A percentile compares a stretch with the other conserved stretches of the same genome.
Evolutionary conservation across 2,113 vertebrate genomes (phyloP).

Genomic region (Thunnus thynnus): DNA sequence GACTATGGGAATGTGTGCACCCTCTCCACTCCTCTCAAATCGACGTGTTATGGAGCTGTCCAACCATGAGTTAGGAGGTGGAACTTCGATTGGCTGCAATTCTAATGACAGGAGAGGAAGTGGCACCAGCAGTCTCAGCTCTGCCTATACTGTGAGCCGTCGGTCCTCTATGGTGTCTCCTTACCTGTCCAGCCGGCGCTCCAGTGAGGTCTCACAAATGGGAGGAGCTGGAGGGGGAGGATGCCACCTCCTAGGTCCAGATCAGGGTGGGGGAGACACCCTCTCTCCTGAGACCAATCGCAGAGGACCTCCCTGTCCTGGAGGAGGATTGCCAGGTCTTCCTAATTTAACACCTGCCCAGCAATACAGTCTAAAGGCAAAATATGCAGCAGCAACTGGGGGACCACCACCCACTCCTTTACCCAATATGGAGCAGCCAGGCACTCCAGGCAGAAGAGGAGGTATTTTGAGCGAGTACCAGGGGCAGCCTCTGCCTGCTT

Average conservation of each 20-base stretch:
- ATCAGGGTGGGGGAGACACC: constrained; percentile 79
- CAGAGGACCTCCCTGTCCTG: constrained; percentile 78
- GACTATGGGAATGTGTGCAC: constrained; percentile 81
- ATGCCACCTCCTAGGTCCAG: constrained; percentile 73
- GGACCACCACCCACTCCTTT: constrained; percentile 91
- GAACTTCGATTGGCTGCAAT: constrained; percentile 64
- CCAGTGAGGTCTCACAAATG: constrained; percentile 86
- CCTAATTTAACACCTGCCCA: constrained; percentile 91
- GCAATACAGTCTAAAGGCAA: constrained; percentile 93
- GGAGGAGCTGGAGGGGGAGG: constrained; percentile 64
- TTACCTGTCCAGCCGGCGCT: constrained; percentile 87
- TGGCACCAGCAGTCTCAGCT: constrained; percentile 94
- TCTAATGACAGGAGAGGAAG: constrained; percentile 90
- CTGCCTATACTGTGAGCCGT: constrained; percentile 94
- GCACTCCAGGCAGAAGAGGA: constrained; percentile 71
- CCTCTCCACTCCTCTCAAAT: constrained; percentile 82
- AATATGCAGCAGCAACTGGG: constrained; percentile 92
- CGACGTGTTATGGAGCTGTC: constrained; percentile 88
- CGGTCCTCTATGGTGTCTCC: constrained; percentile 93
- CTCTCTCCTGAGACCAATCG: constrained; percentile 84
- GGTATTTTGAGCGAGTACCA: constrained; percentile 81
- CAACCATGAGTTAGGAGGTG: constrained; percentile 75
- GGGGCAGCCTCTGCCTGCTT: constrained; percentile 77
- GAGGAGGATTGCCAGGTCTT: constrained; percentile 84
- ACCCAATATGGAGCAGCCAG: constrained; percentile 85